Percentiles rank a stretch among this genome's conserved stretches.
phyloP scores from a whole-genome alignment of 1,140 invertebrate species.

The Physella acuta region DNA sequence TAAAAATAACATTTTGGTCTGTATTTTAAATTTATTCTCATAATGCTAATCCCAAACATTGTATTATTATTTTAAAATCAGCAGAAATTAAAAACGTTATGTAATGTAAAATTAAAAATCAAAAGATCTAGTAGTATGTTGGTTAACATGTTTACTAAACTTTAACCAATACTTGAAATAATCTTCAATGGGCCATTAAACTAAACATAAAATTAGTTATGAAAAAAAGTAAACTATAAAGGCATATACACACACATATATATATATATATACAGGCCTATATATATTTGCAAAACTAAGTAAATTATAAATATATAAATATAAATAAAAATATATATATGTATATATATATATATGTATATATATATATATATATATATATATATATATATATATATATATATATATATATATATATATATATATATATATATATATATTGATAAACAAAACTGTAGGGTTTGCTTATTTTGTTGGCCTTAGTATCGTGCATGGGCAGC shows the following conservation, averaged over 20 bases:
- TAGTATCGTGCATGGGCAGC: background rate
- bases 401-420: constrained; percentile 8
- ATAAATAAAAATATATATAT: background rate
- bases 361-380: constrained; percentile 7
- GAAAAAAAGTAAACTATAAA: background rate
- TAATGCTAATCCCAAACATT: too few relatives aligned
- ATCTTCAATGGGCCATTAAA: background rate
- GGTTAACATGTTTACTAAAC: background rate
- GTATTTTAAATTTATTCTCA: too few relatives aligned
- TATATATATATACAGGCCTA: too few relatives aligned
- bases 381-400: constrained; percentile 7
- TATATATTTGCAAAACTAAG: background rate
- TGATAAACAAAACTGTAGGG: too few relatives aligned
- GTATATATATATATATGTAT: constrained; percentile 13
- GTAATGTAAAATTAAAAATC: too few relatives aligned
- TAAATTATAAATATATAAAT: background rate
- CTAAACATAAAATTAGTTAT: background rate
- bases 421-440: too few relatives aligned
- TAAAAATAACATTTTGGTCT: constrained; percentile 61
- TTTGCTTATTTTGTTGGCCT: background rate
- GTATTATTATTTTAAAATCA: too few relatives aligned
- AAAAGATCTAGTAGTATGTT: too few relatives aligned
- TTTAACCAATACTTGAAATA: background rate
- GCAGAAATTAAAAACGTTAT: too few relatives aligned
- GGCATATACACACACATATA: background rate